Evolutionary conservation across 2,797 vertebrate genomes (phyloP), one percentile per base, ranked within the genome.

Genomic region (Phrynocephalus forsythii): DNA sequence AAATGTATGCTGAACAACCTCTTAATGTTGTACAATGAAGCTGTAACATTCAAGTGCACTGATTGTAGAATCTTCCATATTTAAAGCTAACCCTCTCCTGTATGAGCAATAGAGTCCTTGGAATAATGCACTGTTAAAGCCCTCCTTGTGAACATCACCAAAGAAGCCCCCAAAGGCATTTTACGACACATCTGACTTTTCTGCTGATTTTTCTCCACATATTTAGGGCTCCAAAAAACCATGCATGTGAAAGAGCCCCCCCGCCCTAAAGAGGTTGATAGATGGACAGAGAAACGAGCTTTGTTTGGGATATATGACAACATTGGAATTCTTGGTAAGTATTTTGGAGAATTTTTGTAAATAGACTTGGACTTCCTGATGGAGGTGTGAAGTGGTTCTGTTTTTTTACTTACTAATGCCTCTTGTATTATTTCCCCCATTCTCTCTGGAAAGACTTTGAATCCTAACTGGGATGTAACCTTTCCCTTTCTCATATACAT

Each of bases 231-330:
- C 22, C 86, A 97, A 38, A 90, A 91, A 33, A 93, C 93, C 56
- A 81, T 96, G 67, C 94, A 92, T 24, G 92, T 97, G 88, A 98
- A 94, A 95, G 94, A 97, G n/a, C 95, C 97, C 0, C 96, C 97
- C 18, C 97, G 97, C 28, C 88, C 94, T 72, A 98, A 97, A 93
- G 93, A 87, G 18, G 97, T 98, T 84, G 99, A 99, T 95, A 96
- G 98, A 71, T 99, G 99, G 99, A 98, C 97, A 0, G 96, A 98
- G 94, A 99, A 99, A 92, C 97, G 98, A 87, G 97, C 96, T 90
- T 96, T 98, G 96, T 99, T 97, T 83, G 98, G 98, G 2, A 96
- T 98, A 26, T 99, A 99, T 89, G 98, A 99, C 92, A 99, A 99
- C 94, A 97, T 99, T 6, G 99, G 98, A 15, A 98, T 99, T 89